Evolutionary conservation across 2,888 invertebrate genomes (phyloP).

Genomic region (Harpagoxenus sublaevis): DNA sequence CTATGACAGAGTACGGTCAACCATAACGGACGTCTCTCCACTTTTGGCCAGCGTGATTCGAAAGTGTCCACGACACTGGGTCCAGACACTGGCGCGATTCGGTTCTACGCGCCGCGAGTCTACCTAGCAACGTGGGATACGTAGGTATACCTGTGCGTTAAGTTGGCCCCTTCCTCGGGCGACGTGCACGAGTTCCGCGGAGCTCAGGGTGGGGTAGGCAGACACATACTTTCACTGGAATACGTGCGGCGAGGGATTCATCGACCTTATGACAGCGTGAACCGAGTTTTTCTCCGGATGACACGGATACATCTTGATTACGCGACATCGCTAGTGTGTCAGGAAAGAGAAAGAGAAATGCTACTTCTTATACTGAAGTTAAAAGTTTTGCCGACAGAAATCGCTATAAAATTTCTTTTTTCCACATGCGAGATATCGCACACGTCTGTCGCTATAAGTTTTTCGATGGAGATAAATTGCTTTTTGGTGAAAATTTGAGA

Average conservation of each 20-base stretch:
- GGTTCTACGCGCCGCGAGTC: constrained; percentile 75
- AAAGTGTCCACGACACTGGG: constrained; percentile 60
- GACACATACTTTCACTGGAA: constrained; percentile 78
- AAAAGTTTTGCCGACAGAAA: neutral
- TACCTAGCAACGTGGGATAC: constrained; percentile 72
- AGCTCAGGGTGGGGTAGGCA: constrained; percentile 75
- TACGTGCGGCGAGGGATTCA: constrained; percentile 56
- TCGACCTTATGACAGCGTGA: constrained; percentile 54
- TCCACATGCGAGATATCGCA: neutral
- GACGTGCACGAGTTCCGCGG: constrained; percentile 77
- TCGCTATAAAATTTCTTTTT: neutral
- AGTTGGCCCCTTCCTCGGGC: constrained; percentile 63
- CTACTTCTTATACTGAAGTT: neutral
- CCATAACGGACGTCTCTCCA: constrained; percentile 44
- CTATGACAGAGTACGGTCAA: constrained; percentile 20
- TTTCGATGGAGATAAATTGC: neutral
- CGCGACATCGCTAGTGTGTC: neutral
- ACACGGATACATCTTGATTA: constrained; percentile 57
- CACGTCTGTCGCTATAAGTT: neutral
- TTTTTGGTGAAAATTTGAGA: constrained; percentile 7
- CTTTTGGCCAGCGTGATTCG: constrained; percentile 51
- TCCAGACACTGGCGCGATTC: constrained; percentile 72
- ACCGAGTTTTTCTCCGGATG: constrained; percentile 50
- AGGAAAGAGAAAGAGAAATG: constrained; percentile 45
- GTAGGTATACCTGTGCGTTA: constrained; percentile 64